A percentile compares a stretch with the other conserved stretches of the same genome.
Conservation (phyloP, 2,888 invertebrate genomes). For the Clivina fossor region DNA sequence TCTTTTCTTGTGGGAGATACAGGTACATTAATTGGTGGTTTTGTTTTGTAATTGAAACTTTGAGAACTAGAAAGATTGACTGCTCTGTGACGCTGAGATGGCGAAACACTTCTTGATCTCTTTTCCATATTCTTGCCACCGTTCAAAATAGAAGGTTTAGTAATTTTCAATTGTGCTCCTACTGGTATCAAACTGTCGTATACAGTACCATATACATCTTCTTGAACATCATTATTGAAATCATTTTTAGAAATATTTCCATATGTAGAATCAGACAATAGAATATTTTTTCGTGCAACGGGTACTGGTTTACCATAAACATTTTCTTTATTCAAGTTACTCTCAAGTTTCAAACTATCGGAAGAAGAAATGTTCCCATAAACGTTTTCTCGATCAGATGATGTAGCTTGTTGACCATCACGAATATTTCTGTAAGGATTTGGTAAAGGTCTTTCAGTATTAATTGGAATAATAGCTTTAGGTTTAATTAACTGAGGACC, state of each 20-base stretch:
- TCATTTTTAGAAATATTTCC: constrained; percentile 16
- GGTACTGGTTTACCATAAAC: constrained; percentile 22
- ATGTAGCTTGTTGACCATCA: constrained; percentile 24
- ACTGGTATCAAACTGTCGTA: constrained; percentile 43
- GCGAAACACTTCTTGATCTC: constrained; percentile 27
- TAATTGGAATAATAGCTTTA: constrained; percentile 51
- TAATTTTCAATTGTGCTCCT: constrained; percentile 26
- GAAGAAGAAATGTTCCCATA: constrained; percentile 18
- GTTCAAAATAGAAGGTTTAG: constrained; percentile 21
- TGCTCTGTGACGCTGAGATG: constrained; percentile 19
- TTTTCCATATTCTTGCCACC: constrained; percentile 26
- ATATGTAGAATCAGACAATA: constrained; percentile 3
- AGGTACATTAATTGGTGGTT: constrained; percentile 40
- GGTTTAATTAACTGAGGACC: constrained; percentile 51
- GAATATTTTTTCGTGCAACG: constrained; percentile 7
- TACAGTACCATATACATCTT: constrained; percentile 49
- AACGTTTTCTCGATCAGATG: constrained; percentile 18
- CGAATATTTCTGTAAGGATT: constrained; percentile 48
- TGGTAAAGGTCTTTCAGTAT: constrained; percentile 50
- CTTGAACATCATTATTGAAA: constrained; percentile 34
- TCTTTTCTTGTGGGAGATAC: constrained; percentile 43
- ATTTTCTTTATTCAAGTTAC: constrained; percentile 8
- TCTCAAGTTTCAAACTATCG: not conserved
- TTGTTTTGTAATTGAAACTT: constrained; percentile 31
- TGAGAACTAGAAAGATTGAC: constrained; percentile 19